These are phyloP conservation scores for Datnioides undecimradiatus DNA, from an alignment of 2,113 vertebrate genomes.

Conservation along the genomic window DNA sequence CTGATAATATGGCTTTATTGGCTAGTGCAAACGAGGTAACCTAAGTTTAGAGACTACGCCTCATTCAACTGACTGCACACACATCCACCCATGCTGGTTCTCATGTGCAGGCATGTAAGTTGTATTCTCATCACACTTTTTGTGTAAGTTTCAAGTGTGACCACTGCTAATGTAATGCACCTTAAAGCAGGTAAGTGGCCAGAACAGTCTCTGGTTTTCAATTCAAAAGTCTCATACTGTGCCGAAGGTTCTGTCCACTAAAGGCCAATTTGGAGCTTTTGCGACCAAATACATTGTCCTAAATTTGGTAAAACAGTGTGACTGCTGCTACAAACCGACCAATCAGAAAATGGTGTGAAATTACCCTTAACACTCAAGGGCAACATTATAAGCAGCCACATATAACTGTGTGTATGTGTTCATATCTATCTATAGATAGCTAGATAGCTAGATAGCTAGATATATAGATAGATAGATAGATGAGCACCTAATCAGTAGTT, in stretches of 20 bases:
- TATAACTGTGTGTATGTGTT: too few species aligned
- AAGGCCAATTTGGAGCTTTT: too few species aligned
- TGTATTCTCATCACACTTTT: neutral
- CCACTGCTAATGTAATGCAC: neutral
- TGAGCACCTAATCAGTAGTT: too few species aligned
- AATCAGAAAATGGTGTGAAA: neutral
- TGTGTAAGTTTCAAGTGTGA: neutral
- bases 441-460: too few species aligned
- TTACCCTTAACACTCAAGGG: neutral
- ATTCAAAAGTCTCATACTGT: too few species aligned
- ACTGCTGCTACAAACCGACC: neutral
- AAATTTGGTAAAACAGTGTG: too few species aligned
- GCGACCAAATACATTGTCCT: too few species aligned
- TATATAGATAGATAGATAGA: too few species aligned
- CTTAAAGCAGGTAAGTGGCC: neutral
- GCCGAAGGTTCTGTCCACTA: too few species aligned
- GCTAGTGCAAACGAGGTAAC: neutral
- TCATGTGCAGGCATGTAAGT: neutral
- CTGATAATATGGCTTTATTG: slow-evolving; percentile 6
- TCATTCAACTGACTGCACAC: neutral
- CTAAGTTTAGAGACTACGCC: neutral
- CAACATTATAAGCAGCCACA: neutral
- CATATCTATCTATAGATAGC: too few species aligned
- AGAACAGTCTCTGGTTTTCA: too few species aligned
- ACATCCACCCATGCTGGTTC: neutral